A percentile compares a stretch with the other conserved stretches of the same genome.
Conservation (phyloP, 2,113 vertebrate genomes). For the Gymnocephalus cernua region DNA sequence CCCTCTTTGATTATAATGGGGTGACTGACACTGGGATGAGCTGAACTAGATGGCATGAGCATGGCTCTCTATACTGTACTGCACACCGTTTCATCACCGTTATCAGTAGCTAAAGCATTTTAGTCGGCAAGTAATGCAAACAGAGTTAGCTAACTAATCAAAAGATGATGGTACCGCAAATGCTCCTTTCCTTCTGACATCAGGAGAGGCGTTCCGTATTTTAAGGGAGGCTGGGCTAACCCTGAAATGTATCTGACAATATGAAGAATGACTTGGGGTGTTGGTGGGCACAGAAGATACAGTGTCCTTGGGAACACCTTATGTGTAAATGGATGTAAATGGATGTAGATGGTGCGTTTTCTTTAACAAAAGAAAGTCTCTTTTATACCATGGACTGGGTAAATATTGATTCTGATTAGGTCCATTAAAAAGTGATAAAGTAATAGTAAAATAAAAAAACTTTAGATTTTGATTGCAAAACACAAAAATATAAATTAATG, state of each 20-base stretch:
- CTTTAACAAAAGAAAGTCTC: too few species aligned
- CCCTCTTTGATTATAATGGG: not conserved
- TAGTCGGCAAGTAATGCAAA: not conserved
- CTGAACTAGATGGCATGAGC: not conserved
- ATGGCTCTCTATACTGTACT: not conserved
- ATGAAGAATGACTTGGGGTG: too few species aligned
- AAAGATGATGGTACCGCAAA: not conserved
- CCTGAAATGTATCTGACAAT: not conserved
- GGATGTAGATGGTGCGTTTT: too few species aligned
- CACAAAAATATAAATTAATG: too few species aligned
- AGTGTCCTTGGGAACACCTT: too few species aligned
- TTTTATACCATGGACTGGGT: too few species aligned
- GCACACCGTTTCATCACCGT: not conserved
- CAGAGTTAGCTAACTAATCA: not conserved
- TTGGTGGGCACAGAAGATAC: too few species aligned
- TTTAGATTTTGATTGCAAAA: too few species aligned
- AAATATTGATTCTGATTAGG: too few species aligned
- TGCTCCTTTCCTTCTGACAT: not conserved
- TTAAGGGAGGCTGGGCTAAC: not conserved
- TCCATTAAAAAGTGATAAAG: too few species aligned
- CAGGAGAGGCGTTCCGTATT: not conserved
- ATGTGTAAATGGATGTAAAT: too few species aligned
- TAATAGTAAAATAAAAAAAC: too few species aligned
- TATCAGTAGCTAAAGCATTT: not conserved
- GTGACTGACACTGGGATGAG: not conserved